Evolutionary conservation across 2,888 invertebrate species (phyloP).

Genomic region (Archaeoteleia sp.): DNA sequence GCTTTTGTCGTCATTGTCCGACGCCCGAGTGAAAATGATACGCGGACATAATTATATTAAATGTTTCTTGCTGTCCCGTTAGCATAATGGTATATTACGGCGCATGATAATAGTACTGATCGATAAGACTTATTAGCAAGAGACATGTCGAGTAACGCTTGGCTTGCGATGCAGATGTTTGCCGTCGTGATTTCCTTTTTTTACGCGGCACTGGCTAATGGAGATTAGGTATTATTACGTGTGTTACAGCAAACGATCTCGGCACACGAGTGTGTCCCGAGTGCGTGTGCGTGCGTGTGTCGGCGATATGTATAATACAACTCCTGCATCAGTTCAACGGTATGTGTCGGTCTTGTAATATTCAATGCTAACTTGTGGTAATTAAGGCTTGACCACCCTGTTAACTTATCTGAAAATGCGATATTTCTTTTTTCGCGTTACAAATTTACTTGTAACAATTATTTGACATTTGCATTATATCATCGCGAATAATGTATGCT

Average conservation of each 20-base stretch:
- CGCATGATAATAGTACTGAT: constrained; percentile 55
- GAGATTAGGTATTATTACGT: constrained; percentile 49
- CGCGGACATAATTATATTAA: constrained; percentile 41
- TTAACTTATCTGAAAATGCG: constrained; percentile 30
- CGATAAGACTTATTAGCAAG: constrained; percentile 58
- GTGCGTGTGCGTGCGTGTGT: neutral
- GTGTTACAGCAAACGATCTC: constrained; percentile 29
- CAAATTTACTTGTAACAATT: constrained; percentile 34
- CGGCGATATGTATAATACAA: constrained; percentile 3
- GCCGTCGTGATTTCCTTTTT: constrained; percentile 50
- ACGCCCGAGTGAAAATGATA: constrained; percentile 15
- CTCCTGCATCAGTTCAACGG: constrained; percentile 24
- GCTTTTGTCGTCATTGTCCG: constrained; percentile 25
- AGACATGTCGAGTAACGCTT: constrained; percentile 50
- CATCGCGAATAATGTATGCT: too few relatives aligned
- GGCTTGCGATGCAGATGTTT: constrained; percentile 58
- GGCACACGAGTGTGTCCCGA: neutral
- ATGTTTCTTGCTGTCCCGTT: constrained; percentile 41
- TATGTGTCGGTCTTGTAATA: constrained; percentile 47
- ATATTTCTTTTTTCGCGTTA: constrained; percentile 43
- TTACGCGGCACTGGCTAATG: constrained; percentile 36
- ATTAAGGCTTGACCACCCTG: constrained; percentile 42
- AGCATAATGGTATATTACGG: constrained; percentile 40
- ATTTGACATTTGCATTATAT: too few relatives aligned
- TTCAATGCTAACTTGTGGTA: constrained; percentile 44